Evolutionary conservation across 2,888 invertebrate genomes (phyloP), one percentile per base, ranked within the genome.

Genomic region (Hermodice carunculata): DNA sequence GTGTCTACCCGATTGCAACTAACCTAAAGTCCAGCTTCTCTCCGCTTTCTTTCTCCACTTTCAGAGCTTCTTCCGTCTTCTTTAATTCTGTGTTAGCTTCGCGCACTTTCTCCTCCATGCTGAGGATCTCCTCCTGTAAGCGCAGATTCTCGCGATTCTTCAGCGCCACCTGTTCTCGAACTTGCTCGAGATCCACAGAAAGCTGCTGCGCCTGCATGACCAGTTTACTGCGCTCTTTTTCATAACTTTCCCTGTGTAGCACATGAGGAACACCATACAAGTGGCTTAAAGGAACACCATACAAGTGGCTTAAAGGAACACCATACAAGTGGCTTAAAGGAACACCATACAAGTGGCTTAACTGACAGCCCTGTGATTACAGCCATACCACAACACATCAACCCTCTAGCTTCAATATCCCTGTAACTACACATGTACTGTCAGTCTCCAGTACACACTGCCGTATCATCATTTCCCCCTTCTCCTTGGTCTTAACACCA

Each of bases 81-180:
- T 73, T 73, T 61, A 78, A 70, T 61, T 76, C 76, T 17, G 69
- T 61, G 32, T 64, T 64, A 29, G 69, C 64, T 51, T 80, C 80
- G n/a, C 76, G 66, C 5, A 77, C 58, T 52, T 68, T 65, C 32
- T 75, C 76, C 60, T 81, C 78, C 37, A 80, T 63, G 19, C 56
- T 54, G 53, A 81, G 57, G 2, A 78, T 67, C n/a, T 78, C 70
- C 66, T 81, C 80, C 65, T 81, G 78, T 19, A 80, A 70, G 78
- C 78, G 61, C 14, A 66, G 56, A 32, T 54, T 52, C 26, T 65
- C 65, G 8, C 65, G 34, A 61, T 56, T 65, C 43, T 65, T 65
- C 19, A n/a, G 26, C 14, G 54, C 48, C 17, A 64, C 37, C 57
- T 74, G 75, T 61, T 81, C 78, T 31, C 81, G 71, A 19, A 76